A percentile compares a stretch with the other conserved stretches of the same genome.
Conservation (phyloP, 2,888 invertebrate species). For the Dysmachus trigonus region DNA sequence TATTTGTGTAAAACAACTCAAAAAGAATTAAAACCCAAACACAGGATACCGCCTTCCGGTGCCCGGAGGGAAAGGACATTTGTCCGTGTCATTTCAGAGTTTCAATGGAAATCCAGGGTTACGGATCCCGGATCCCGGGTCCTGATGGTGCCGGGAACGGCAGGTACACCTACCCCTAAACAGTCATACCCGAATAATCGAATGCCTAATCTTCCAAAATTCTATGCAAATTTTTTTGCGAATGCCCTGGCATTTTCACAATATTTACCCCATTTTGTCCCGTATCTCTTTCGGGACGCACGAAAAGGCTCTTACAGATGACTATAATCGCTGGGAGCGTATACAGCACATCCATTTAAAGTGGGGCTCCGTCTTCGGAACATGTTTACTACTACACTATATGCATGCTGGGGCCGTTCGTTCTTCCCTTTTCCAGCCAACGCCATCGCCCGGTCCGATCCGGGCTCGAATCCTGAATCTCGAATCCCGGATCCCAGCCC, state of each 20-base stretch:
- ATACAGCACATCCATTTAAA: constrained; percentile 7
- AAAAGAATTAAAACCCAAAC: constrained; percentile 14
- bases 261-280: constrained; percentile 5
- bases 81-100: background rate
- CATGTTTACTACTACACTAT: constrained; percentile 1
- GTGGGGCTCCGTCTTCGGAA: background rate
- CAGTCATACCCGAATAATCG: constrained; percentile 1
- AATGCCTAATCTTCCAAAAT: constrained; percentile 9
- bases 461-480: no score
- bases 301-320: constrained; percentile 6
- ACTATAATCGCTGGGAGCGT: background rate
- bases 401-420: background rate
- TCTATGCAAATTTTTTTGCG: constrained; percentile 18
- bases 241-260: background rate
- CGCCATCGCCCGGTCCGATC: no score
- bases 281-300: background rate
- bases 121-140: background rate
- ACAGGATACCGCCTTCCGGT: background rate
- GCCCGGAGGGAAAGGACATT: background rate
- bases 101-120: background rate
- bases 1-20: constrained; percentile 18
- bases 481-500: no score
- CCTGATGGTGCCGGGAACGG: background rate
- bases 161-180: background rate
- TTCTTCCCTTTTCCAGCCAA: background rate